These are phyloP conservation scores for Apis cerana DNA, from an alignment of 1,140 invertebrate genomes.

Conservation along the genomic window DNA sequence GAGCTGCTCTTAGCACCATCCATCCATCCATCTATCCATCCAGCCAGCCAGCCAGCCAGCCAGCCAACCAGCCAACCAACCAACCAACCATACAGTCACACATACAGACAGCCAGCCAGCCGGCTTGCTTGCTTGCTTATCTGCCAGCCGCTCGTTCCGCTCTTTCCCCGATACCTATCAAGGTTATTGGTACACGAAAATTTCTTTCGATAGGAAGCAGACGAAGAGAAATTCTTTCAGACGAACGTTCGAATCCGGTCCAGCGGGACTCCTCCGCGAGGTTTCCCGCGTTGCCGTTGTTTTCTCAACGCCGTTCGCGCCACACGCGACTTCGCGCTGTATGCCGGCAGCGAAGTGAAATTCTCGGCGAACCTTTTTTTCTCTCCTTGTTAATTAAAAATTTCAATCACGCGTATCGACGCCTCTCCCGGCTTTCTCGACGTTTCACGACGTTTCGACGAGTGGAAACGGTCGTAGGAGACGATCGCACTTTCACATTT, in stretches of 20 bases:
- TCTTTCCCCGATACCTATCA: slow-evolving; percentile 51
- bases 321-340: background rate
- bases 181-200: slow-evolving; percentile 54
- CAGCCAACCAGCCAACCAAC: background rate
- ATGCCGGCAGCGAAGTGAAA: background rate
- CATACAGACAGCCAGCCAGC: background rate
- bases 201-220: slow-evolving; percentile 17
- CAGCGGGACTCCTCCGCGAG: background rate
- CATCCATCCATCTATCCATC: background rate
- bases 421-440: slow-evolving; percentile 3
- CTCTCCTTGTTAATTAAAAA: slow-evolving; percentile 58
- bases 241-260: background rate
- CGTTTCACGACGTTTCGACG: background rate
- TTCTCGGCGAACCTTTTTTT: background rate
- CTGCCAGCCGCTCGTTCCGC: background rate
- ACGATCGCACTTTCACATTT: slow-evolving; percentile 2
- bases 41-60: background rate
- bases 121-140: too few relatives aligned
- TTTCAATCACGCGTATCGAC: slow-evolving; percentile 57
- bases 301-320: background rate
- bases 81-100: background rate
- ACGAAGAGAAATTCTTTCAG: slow-evolving; percentile 11
- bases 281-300: background rate
- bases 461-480: too few relatives aligned
- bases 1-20: slow-evolving; percentile 31